Evolutionary conservation across 2,888 invertebrate species (phyloP).

Genomic region (Agrenia bidenticulata): DNA sequence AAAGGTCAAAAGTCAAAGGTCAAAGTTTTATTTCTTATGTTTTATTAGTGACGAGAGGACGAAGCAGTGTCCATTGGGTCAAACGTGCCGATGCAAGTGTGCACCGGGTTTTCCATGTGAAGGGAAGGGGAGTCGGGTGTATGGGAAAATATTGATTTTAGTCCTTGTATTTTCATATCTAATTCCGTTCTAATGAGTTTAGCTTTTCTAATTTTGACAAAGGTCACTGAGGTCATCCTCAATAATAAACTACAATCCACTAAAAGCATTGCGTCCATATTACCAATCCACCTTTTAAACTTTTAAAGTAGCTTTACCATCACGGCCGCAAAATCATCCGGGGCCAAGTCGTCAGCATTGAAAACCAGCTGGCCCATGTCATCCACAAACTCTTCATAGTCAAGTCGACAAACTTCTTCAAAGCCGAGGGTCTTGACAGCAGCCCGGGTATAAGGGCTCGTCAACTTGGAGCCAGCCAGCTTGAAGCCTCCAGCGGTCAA

Average conservation of each 20-base stretch:
- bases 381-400: conserved; percentile 35
- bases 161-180: too few species aligned
- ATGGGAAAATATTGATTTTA: too few species aligned
- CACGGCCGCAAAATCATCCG: conserved; percentile 40
- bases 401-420: conserved; percentile 37
- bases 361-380: conserved; percentile 33
- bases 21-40: conserved; percentile 1
- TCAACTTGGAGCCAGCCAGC: conserved; percentile 39
- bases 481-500: conserved; percentile 42
- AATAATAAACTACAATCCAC: too few species aligned
- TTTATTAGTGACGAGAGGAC: neutral
- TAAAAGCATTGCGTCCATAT: too few species aligned
- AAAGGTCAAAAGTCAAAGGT: too few species aligned
- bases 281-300: too few species aligned
- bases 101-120: neutral
- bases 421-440: conserved; percentile 35
- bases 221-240: too few species aligned
- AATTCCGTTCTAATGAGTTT: too few species aligned
- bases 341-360: conserved; percentile 24
- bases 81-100: neutral
- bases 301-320: conserved; percentile 37
- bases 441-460: conserved; percentile 40
- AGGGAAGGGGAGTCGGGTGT: too few species aligned
- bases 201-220: too few species aligned
- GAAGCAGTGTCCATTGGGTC: neutral